Evolutionary conservation across 2,797 vertebrate genomes (phyloP).

Genomic region (Tenualosa thibaudeaui): DNA sequence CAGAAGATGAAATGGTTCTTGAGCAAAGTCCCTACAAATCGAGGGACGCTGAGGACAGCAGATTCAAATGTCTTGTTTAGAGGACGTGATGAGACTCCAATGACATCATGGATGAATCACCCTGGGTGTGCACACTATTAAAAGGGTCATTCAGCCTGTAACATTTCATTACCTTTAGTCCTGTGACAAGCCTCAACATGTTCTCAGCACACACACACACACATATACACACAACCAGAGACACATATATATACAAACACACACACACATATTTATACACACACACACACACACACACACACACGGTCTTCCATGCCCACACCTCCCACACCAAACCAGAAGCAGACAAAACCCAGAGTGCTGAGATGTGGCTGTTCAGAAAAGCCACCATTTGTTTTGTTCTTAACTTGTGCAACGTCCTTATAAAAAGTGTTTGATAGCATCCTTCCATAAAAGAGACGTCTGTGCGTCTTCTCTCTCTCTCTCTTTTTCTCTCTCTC

Average conservation of each 20-base stretch:
- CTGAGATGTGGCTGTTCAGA: background rate
- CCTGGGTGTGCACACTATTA: background rate
- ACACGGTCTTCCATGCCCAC: background rate
- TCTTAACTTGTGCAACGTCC: background rate
- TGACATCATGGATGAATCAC: background rate
- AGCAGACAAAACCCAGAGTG: background rate
- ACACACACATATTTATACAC: background rate
- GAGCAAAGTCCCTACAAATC: background rate
- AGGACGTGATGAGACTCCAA: background rate
- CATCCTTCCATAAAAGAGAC: background rate
- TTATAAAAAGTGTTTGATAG: background rate
- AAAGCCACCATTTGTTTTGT: background rate
- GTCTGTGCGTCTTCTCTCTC: background rate
- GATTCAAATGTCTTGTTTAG: slow-evolving; percentile 7
- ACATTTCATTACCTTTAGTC: background rate
- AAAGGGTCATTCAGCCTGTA: background rate
- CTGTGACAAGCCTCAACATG: background rate
- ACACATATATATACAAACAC: background rate
- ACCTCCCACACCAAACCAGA: background rate
- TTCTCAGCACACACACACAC: background rate
- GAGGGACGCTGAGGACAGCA: background rate
- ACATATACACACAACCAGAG: background rate
- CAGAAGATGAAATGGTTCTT: background rate
- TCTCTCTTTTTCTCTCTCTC: background rate
- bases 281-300: background rate